A percentile compares a stretch with the other conserved stretches of the same genome.
These are phyloP conservation scores for Seladonia tumulorum DNA, from an alignment of 2,888 invertebrate species.

Conservation along the genomic window DNA sequence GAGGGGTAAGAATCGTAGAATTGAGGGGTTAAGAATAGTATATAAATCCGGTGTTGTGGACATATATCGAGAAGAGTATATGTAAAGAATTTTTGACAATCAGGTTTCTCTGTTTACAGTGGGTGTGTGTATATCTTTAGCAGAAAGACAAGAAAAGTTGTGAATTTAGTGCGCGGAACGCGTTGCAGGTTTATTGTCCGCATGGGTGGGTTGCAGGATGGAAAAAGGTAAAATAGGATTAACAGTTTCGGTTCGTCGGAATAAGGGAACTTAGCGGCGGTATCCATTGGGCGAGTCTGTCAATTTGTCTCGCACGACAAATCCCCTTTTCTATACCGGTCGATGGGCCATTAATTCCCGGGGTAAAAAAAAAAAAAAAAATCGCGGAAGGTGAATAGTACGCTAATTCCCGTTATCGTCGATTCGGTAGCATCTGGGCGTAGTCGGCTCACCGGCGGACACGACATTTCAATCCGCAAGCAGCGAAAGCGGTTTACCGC, in stretches of 20 bases:
- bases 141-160: neutral
- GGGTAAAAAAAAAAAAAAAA: constrained; percentile 42
- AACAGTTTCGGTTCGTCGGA: constrained; percentile 1
- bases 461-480: constrained; percentile 75
- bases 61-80: no score
- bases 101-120: no score
- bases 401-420: constrained; percentile 69
- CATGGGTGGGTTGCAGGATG: neutral
- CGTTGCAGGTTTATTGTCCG: neutral
- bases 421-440: constrained; percentile 60
- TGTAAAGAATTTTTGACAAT: no score
- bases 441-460: constrained; percentile 61
- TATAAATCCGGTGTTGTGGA: no score
- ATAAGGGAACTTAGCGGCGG: neutral
- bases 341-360: constrained; percentile 44
- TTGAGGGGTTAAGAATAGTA: no score
- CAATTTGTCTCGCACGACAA: constrained; percentile 63
- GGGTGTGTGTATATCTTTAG: no score
- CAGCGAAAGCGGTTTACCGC: constrained; percentile 74
- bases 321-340: constrained; percentile 42
- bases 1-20: no score
- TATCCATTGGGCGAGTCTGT: constrained; percentile 27
- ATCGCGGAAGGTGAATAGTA: constrained; percentile 53
- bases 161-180: neutral
- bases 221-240: neutral